Evolutionary conservation across 2,888 invertebrate species (phyloP).

Genomic region (Sinhomidia bicolor): DNA sequence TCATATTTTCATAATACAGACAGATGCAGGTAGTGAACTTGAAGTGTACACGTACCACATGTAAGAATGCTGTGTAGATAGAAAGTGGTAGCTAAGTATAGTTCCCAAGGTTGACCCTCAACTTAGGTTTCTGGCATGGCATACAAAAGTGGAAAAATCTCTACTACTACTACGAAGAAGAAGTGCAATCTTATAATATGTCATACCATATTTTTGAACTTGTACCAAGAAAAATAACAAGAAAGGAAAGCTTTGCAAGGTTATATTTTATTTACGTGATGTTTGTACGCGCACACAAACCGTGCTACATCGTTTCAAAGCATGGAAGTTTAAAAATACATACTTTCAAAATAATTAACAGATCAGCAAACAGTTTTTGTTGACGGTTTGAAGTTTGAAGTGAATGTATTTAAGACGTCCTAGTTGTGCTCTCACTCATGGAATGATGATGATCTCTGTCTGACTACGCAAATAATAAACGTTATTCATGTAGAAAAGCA

Average conservation of each 20-base stretch:
- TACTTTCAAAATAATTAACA: constrained; percentile 2
- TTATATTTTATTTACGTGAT: background rate
- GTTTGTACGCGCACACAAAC: background rate
- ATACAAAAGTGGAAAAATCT: constrained; percentile 41
- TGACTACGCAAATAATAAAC: background rate
- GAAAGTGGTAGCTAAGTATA: constrained; percentile 35
- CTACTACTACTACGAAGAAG: too few species aligned
- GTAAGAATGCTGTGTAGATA: background rate
- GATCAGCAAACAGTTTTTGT: constrained; percentile 11
- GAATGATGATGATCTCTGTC: background rate
- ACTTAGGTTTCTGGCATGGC: constrained; percentile 62
- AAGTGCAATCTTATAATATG: constrained; percentile 39
- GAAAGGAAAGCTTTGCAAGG: constrained; percentile 42
- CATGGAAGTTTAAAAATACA: constrained; percentile 38
- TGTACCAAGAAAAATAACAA: constrained; percentile 61
- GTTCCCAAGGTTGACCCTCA: constrained; percentile 65
- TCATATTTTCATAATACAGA: background rate
- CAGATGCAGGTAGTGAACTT: background rate
- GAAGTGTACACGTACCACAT: background rate
- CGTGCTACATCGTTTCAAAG: background rate
- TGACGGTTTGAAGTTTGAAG: constrained; percentile 26
- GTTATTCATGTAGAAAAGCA: background rate
- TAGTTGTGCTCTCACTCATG: background rate
- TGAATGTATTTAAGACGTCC: background rate
- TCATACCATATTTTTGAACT: constrained; percentile 62